Base-by-base conservation (phyloP, 2,888 invertebrate genomes). In the Oasisia sp. region DNA sequence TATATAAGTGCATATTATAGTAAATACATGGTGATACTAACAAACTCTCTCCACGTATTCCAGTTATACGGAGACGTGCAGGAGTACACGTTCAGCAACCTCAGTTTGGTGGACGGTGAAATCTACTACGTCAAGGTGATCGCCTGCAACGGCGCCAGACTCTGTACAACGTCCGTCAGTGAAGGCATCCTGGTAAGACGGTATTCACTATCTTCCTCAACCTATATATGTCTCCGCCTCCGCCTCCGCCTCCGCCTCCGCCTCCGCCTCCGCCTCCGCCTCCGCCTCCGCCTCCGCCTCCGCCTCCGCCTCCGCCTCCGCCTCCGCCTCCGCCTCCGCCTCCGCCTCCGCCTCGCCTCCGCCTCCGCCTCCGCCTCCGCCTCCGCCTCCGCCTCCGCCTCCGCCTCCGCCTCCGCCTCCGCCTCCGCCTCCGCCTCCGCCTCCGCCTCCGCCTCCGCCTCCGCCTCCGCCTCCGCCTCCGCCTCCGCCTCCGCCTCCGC, bases 31-130 rank as follows among this genome's bases (percentile, higher is more conserved):
- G 9, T 14, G 50, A 50, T 50, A 50, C 50, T 50, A 11, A 50
- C 50, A 50, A 50, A 50, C 9, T 50, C 50, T 12, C 9, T 50
- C 50, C 50, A 50, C 50, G 19, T 90, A 1, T 32, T 91, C 11
- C 38, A 89, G n/a, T 38, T 38, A 14, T 27, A 32, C 19, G 45
- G 56, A 14, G 91, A 9, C 14, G n/a, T n/a, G 91, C 38, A 32
- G 91, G 38, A 32, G 14, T 32, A 91, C 91, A 91, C 50, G 89
- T 50, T 91, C 89, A 50, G 90, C n/a, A 91, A 92, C 56, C 38
- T 92, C 32, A 92, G 9, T 4, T 89, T 92, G 74, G 56, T 38
- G 38, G 92, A 92, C 90, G 92, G 92, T n/a, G 58, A 45, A 11
- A 19, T n/a, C 11, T 92, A 92, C 89, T 14, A 32, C 58, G 32